phyloP scores from a whole-genome alignment of 2,113 vertebrate genomes.

The Thunnus thynnus region DNA sequence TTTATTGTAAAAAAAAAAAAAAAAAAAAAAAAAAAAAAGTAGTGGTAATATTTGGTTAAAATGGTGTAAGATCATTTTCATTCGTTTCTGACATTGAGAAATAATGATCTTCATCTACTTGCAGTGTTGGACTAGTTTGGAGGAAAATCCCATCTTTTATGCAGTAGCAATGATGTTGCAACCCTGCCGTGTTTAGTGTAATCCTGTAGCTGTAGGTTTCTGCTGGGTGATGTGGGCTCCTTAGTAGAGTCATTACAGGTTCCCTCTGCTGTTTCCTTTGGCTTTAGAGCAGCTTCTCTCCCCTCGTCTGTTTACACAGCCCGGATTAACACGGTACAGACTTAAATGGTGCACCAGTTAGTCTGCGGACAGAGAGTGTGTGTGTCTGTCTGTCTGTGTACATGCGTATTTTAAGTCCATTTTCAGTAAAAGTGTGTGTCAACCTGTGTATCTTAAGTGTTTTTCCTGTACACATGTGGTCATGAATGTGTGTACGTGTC shows the following conservation, averaged over 20 bases:
- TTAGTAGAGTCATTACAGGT: slow-evolving; percentile 30
- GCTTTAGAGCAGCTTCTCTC: slow-evolving; percentile 15
- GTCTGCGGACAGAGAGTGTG: background rate
- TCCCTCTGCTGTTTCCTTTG: slow-evolving; percentile 35
- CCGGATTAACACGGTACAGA: slow-evolving; percentile 10
- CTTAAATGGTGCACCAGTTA: slow-evolving; percentile 15
- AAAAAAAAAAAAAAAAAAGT: too few species aligned
- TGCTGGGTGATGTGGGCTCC: slow-evolving; percentile 1
- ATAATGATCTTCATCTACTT: background rate
- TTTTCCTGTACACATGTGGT: slow-evolving; percentile 19
- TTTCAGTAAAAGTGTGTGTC: slow-evolving; percentile 1
- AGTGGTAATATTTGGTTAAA: background rate
- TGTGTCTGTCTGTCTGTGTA: background rate
- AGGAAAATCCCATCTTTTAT: background rate
- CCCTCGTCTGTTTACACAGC: slow-evolving; percentile 25
- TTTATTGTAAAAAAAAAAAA: background rate
- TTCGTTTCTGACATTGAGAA: background rate
- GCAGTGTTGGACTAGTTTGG: background rate
- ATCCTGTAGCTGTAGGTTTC: slow-evolving; percentile 40
- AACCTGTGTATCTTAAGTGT: background rate
- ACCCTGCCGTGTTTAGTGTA: slow-evolving; percentile 41
- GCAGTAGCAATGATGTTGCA: slow-evolving; percentile 19
- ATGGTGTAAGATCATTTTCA: background rate
- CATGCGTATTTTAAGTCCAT: background rate
- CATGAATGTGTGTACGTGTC: background rate